Conservation (phyloP, 1,140 invertebrate genomes). For the Popillia japonica region DNA sequence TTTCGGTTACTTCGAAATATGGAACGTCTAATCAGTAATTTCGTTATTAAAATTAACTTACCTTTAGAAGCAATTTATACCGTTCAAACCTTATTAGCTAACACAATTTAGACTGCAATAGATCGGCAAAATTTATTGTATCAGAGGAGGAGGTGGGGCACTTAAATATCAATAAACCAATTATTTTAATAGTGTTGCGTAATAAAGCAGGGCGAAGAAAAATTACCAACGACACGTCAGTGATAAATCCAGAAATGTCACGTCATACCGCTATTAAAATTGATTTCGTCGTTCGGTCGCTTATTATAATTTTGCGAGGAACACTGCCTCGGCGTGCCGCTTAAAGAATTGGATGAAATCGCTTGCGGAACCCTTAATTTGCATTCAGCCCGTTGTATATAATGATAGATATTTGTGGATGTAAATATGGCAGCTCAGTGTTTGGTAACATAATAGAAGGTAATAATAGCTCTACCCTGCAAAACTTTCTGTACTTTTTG, state of each 20-base stretch:
- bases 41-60: no score
- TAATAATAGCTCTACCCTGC: neutral
- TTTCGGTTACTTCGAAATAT: no score
- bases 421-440: neutral
- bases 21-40: no score
- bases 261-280: constrained; percentile 28
- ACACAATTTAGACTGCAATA: neutral
- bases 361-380: neutral
- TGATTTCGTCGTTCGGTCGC: neutral
- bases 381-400: neutral
- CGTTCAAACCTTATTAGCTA: neutral
- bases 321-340: neutral
- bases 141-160: neutral
- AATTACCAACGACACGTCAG: constrained; percentile 10
- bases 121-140: neutral
- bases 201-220: constrained; percentile 4
- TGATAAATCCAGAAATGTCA: constrained; percentile 2
- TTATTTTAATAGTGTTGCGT: neutral
- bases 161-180: constrained; percentile 35
- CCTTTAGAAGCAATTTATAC: neutral
- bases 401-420: neutral
- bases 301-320: neutral
- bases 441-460: neutral
- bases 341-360: constrained; percentile 15
- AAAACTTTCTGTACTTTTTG: neutral